Evolutionary conservation across 2,113 vertebrate species (phyloP).

Genomic region (Nerophis lumbriciformis): DNA sequence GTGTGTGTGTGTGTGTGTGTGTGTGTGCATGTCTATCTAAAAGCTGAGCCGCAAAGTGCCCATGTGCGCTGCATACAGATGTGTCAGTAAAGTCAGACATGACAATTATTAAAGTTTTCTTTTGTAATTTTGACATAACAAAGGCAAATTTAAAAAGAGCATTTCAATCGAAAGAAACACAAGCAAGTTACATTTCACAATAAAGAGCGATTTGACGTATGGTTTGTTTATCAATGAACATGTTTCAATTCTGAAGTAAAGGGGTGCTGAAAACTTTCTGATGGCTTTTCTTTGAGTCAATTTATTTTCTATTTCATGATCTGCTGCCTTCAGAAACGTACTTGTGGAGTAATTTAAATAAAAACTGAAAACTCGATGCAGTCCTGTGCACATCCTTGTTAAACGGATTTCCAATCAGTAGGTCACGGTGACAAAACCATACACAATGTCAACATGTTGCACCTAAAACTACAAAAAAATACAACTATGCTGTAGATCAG

Average conservation of each 20-base stretch:
- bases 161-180: conserved; percentile 4
- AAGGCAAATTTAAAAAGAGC: conserved; percentile 3
- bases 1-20: conserved; percentile 12
- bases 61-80: conserved; percentile 59
- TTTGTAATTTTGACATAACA: conserved; percentile 9
- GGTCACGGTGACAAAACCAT: no score
- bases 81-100: conserved; percentile 34
- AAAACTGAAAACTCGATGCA: not conserved
- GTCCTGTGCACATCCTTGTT: not conserved
- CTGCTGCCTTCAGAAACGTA: not conserved
- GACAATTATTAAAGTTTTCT: conserved; percentile 17
- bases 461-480: no score
- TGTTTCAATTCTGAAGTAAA: not conserved
- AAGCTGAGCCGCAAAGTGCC: conserved; percentile 33
- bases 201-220: no score
- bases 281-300: not conserved
- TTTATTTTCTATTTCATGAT: not conserved
- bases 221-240: not conserved
- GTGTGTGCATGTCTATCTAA: conserved; percentile 34
- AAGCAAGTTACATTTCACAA: no score
- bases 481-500: no score
- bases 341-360: not conserved
- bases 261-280: not conserved
- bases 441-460: no score
- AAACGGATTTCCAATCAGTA: no score